A percentile compares a stretch with the other conserved stretches of the same genome.
These are phyloP conservation scores for Pyrgilauda ruficollis DNA, from an alignment of 2,113 vertebrate genomes.

Conservation along the genomic window DNA sequence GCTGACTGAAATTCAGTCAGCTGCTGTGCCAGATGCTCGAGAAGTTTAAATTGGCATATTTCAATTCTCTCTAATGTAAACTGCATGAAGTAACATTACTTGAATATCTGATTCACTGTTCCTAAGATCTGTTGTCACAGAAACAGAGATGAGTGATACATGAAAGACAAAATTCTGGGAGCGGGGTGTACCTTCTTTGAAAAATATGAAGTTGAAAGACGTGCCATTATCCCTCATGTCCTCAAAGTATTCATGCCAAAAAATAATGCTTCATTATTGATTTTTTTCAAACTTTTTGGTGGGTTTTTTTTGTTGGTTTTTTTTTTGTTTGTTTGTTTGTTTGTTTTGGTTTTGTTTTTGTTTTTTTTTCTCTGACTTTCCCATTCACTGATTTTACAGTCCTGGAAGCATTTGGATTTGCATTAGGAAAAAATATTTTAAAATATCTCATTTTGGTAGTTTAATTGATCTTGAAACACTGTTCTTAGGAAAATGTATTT, in stretches of 20 bases:
- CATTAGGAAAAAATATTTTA: background rate
- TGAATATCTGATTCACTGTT: background rate
- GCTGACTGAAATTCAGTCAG: background rate
- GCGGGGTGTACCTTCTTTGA: background rate
- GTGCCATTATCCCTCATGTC: background rate
- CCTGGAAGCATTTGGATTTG: background rate
- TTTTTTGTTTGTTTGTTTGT: no score
- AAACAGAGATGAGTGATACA: background rate
- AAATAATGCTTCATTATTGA: background rate
- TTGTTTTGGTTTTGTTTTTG: no score
- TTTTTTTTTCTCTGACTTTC: background rate
- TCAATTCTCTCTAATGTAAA: background rate
- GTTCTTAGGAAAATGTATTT: background rate
- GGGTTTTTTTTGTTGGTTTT: no score
- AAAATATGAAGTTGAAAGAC: background rate
- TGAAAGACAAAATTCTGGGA: background rate
- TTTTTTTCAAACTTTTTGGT: background rate
- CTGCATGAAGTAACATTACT: background rate
- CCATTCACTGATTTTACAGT: background rate
- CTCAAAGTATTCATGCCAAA: background rate
- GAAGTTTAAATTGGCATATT: background rate
- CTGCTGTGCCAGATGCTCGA: background rate
- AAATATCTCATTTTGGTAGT: background rate
- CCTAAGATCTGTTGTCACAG: slow-evolving; percentile 18
- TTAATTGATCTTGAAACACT: background rate